Evolutionary conservation across 2,113 vertebrate genomes (phyloP).

Genomic region (Pituophis catenifer): DNA sequence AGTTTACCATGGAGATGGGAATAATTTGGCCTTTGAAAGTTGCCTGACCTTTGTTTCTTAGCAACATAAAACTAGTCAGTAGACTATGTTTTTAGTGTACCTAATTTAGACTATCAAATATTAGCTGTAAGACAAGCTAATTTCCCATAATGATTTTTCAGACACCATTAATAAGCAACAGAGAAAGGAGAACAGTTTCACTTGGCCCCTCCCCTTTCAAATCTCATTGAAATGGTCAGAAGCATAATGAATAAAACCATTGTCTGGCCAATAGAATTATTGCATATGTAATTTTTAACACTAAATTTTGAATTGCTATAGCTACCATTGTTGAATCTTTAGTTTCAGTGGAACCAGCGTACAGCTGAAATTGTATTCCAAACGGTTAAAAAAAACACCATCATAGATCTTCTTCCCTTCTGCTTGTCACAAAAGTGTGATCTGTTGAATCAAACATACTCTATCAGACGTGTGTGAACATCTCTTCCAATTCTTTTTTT

Average conservation of each 20-base stretch:
- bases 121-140: conserved; percentile 54
- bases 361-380: background rate
- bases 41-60: conserved; percentile 73
- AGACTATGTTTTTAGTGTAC: conserved; percentile 48
- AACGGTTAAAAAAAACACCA: background rate
- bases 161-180: conserved; percentile 38
- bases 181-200: conserved; percentile 1
- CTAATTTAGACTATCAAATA: conserved; percentile 64
- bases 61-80: conserved; percentile 64
- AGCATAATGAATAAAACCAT: background rate
- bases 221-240: background rate
- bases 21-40: conserved; percentile 62
- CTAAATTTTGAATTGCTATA: background rate
- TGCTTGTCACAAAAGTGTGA: background rate
- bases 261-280: background rate
- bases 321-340: background rate
- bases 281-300: conserved; percentile 12
- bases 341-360: conserved; percentile 5
- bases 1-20: conserved; percentile 47
- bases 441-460: background rate
- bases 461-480: background rate
- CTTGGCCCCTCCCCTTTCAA: accelerated
- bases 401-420: background rate
- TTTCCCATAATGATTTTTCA: conserved; percentile 43
- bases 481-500: background rate